phyloP scores from a whole-genome alignment of 2,113 vertebrate species.

The Malaclemys terrapin region DNA sequence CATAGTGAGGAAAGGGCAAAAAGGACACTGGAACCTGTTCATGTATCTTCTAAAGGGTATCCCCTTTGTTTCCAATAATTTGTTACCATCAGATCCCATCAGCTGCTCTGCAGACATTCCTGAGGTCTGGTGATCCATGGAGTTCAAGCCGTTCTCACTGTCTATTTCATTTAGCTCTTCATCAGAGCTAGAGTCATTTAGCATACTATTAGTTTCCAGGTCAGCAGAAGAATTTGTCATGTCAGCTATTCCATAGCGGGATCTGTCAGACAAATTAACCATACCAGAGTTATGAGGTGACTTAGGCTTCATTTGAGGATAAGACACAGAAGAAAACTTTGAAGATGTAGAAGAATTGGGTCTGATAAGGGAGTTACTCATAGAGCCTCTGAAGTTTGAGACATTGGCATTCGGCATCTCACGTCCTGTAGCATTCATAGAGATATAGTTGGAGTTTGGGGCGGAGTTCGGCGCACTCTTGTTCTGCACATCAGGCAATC shows the following conservation, averaged over 20 bases:
- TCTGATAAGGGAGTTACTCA: constrained; percentile 82
- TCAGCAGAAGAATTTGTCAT: constrained; percentile 85
- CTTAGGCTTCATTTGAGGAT: constrained; percentile 89
- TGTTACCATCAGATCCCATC: constrained; percentile 94
- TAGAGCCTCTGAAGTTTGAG: constrained; percentile 76
- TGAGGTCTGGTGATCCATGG: constrained; percentile 86
- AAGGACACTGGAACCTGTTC: constrained; percentile 98
- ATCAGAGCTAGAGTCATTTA: constrained; percentile 95
- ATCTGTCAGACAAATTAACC: constrained; percentile 92
- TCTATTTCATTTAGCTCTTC: constrained; percentile 93
- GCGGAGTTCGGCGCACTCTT: constrained; percentile 84
- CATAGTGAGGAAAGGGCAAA: constrained; percentile 97
- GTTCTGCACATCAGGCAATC: constrained; percentile 82
- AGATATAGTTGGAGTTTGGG: constrained; percentile 82
- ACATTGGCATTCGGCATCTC: constrained; percentile 82
- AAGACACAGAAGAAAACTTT: constrained; percentile 88
- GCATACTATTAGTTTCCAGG: constrained; percentile 85
- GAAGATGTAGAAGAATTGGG: constrained; percentile 79
- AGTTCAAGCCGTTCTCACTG: constrained; percentile 90
- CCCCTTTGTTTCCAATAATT: constrained; percentile 96
- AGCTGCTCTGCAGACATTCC: constrained; percentile 91
- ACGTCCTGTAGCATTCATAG: constrained; percentile 79
- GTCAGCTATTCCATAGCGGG: constrained; percentile 85
- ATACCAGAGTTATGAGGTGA: constrained; percentile 88
- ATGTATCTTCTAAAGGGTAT: constrained; percentile 95